A percentile compares a stretch with the other conserved stretches of the same genome.
These are phyloP conservation scores for Lithosia quadra DNA, from an alignment of 2,888 invertebrate genomes.

Conservation along the genomic window DNA sequence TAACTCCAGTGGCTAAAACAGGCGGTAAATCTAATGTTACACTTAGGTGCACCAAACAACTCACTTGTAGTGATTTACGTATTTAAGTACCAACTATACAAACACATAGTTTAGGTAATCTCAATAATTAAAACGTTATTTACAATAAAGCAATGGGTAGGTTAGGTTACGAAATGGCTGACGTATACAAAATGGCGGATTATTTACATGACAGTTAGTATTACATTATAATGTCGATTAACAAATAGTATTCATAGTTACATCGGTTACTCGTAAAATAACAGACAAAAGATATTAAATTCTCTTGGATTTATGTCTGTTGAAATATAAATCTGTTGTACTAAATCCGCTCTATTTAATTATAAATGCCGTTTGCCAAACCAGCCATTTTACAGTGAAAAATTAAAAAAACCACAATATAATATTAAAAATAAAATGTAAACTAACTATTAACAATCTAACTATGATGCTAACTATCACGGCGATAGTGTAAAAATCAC, in stretches of 20 bases:
- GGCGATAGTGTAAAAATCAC: conserved; percentile 77
- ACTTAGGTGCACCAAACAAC: conserved; percentile 63
- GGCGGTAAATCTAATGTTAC: conserved; percentile 45
- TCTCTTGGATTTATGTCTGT: conserved; percentile 43
- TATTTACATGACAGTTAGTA: conserved; percentile 45
- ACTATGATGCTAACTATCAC: conserved; percentile 77
- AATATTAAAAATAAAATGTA: conserved; percentile 71
- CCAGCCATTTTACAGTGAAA: conserved; percentile 50
- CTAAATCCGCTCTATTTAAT: conserved; percentile 64
- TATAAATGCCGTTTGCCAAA: conserved; percentile 42
- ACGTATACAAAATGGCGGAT: conserved; percentile 55
- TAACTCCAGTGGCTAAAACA: conserved; percentile 37
- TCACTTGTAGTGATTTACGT: conserved; percentile 58
- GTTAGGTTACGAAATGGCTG: conserved; percentile 60
- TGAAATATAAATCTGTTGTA: conserved; percentile 65
- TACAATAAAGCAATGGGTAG: conserved; percentile 72
- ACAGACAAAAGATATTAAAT: conserved; percentile 35
- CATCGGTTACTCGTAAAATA: conserved; percentile 33
- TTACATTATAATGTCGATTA: conserved; percentile 32
- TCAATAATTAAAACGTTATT: conserved; percentile 67
- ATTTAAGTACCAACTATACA: conserved; percentile 51
- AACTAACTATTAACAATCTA: conserved; percentile 72
- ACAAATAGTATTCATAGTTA: conserved; percentile 38
- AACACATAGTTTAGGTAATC: conserved; percentile 55
- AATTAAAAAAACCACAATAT: conserved; percentile 58